Percentiles rank a stretch among this genome's conserved stretches.
Conservation (phyloP, 2,113 vertebrate genomes). For the Semicossyphus pulcher region DNA sequence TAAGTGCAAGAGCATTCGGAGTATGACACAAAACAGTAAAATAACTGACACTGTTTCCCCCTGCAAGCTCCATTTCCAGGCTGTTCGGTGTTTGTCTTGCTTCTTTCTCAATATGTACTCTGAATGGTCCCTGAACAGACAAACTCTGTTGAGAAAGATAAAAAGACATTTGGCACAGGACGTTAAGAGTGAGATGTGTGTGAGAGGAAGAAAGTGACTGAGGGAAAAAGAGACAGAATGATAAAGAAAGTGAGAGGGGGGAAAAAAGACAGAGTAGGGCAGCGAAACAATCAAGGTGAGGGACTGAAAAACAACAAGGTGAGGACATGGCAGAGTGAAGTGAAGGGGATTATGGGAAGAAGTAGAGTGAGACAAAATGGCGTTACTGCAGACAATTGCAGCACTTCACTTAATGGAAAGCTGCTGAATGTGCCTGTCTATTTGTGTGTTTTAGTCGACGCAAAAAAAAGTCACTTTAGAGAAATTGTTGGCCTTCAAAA, state of each 20-base stretch:
- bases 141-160: constrained; percentile 66
- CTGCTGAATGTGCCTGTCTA: not conserved
- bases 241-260: constrained; percentile 10
- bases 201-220: constrained; percentile 15
- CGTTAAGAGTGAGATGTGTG: constrained; percentile 29
- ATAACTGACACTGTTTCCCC: constrained; percentile 26
- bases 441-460: constrained; percentile 28
- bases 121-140: constrained; percentile 47
- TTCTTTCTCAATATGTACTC: constrained; percentile 64
- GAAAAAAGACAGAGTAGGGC: not conserved
- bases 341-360: constrained; percentile 15
- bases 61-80: constrained; percentile 48
- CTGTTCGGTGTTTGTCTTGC: constrained; percentile 56
- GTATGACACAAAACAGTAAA: constrained; percentile 4
- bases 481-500: not conserved
- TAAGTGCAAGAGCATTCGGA: not conserved
- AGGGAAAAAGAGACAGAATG: constrained; percentile 20
- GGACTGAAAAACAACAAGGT: constrained; percentile 22
- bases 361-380: constrained; percentile 31
- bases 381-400: constrained; percentile 14
- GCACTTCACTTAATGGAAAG: constrained; percentile 28
- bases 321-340: constrained; percentile 26
- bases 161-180: constrained; percentile 60
- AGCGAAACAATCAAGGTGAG: constrained; percentile 21
- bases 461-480: not conserved